Evolutionary conservation across 2,113 vertebrate genomes (phyloP).

Genomic region (Datnioides undecimradiatus): DNA sequence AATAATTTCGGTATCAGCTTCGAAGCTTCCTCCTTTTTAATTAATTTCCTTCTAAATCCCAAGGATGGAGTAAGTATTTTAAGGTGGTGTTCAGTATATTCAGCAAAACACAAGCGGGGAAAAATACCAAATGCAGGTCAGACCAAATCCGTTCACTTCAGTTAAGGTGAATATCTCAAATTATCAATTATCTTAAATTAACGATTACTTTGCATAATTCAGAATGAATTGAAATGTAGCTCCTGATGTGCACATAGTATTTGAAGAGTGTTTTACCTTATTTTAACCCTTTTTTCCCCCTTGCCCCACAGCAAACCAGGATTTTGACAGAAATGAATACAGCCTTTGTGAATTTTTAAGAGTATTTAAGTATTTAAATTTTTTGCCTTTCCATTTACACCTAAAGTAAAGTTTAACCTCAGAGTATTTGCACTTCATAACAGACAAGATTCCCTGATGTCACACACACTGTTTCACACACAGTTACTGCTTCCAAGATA

Average conservation of each 20-base stretch:
- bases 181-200: no score
- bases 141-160: constrained; percentile 39
- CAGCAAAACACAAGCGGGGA: neutral
- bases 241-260: constrained; percentile 36
- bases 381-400: neutral
- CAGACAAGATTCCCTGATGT: neutral
- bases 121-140: constrained; percentile 34
- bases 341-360: neutral
- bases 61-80: constrained; percentile 16
- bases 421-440: constrained; percentile 4
- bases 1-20: constrained; percentile 26
- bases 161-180: neutral
- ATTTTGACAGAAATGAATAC: neutral
- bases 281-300: neutral
- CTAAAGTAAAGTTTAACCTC: constrained; percentile 17
- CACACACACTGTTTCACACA: neutral
- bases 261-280: neutral
- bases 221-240: neutral
- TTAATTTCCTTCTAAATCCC: neutral
- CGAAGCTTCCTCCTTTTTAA: constrained; percentile 6
- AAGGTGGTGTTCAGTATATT: neutral
- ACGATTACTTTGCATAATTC: neutral
- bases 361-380: constrained; percentile 18
- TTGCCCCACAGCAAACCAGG: neutral
- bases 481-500: neutral